Percentiles rank a stretch among this genome's conserved stretches.
phyloP scores from a whole-genome alignment of 1,140 invertebrate genomes.

The Triops cancriformis region DNA sequence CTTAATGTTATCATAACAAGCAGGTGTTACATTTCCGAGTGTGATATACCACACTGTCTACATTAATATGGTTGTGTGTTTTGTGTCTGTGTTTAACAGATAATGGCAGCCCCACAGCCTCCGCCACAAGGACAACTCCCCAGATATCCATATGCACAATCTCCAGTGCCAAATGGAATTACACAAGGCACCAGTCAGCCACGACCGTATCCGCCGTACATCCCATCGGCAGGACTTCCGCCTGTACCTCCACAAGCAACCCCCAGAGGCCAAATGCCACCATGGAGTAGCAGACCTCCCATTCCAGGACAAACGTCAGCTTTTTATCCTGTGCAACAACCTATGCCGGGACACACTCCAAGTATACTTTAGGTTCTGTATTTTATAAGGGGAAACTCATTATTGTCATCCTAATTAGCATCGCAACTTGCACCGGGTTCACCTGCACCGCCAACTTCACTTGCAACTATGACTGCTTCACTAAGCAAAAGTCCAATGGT shows the following conservation, averaged over 20 bases:
- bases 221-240: neutral
- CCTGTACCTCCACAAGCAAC: neutral
- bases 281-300: neutral
- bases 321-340: neutral
- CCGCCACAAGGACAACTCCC: conserved; percentile 2
- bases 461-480: neutral
- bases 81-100: neutral
- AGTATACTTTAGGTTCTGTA: neutral
- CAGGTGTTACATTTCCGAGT: neutral
- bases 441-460: neutral
- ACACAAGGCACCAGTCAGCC: neutral
- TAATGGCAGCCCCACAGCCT: neutral
- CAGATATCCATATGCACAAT: conserved; percentile 5
- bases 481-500: neutral
- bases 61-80: neutral
- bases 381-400: neutral
- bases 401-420: neutral
- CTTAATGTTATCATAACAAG: neutral
- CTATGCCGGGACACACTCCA: neutral
- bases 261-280: neutral
- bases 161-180: conserved; percentile 6
- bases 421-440: neutral
- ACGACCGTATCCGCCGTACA: neutral
- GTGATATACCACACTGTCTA: neutral
- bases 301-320: conserved; percentile 8